Percentiles rank a stretch among this genome's conserved stretches.
Evolutionary conservation across 2,113 vertebrate species (phyloP).

Genomic region (Pterocles burchelli): DNA sequence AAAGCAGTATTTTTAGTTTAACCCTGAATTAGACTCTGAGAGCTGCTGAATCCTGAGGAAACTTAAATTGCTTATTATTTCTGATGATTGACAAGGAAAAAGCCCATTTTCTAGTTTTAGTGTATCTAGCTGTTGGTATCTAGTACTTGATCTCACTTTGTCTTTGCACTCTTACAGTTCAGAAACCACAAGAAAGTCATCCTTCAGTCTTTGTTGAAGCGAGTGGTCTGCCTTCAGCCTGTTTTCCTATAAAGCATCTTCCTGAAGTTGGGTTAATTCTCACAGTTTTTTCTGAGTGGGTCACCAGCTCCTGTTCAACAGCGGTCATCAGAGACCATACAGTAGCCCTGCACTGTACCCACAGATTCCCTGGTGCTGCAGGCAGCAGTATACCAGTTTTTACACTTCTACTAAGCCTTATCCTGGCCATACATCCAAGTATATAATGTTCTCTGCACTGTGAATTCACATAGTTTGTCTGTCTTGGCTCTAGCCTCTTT

Average conservation of each 20-base stretch:
- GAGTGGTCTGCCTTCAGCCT: background rate
- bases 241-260: background rate
- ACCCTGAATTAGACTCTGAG: background rate
- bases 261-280: background rate
- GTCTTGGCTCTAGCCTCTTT: background rate
- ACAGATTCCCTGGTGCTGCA: background rate
- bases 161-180: background rate
- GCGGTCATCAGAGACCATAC: rapidly evolving
- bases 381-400: background rate
- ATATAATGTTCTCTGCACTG: background rate
- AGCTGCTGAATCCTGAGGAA: background rate
- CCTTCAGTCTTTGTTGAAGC: background rate
- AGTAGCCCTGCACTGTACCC: background rate
- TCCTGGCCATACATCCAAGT: background rate
- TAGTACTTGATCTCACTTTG: background rate
- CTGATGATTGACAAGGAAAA: background rate
- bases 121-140: background rate
- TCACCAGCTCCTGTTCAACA: background rate
- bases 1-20: background rate
- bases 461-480: background rate
- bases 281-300: background rate
- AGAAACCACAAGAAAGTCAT: background rate
- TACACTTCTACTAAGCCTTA: background rate
- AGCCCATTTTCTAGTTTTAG: background rate
- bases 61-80: background rate